Conservation (phyloP, 2,888 invertebrate species). For the Chymomyza procnemis region DNA sequence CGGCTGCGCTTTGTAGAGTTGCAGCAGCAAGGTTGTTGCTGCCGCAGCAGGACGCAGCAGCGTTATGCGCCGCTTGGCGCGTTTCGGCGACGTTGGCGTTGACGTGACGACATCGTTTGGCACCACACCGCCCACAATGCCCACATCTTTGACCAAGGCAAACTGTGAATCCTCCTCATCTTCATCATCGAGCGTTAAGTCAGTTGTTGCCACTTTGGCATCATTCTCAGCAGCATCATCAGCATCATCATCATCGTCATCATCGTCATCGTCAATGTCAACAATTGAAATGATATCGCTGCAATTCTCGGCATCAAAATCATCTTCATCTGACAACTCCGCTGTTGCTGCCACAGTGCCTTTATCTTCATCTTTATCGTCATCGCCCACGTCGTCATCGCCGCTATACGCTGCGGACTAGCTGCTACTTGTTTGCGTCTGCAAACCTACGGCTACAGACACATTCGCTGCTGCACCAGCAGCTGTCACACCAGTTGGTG, state of each 20-base stretch:
- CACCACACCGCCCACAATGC: slow-evolving; percentile 51
- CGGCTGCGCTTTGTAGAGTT: slow-evolving; percentile 21
- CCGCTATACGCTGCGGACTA: slow-evolving; percentile 64
- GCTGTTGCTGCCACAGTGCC: slow-evolving; percentile 1
- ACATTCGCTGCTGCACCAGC: slow-evolving; percentile 13
- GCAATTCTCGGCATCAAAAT: slow-evolving; percentile 5
- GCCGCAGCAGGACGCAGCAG: slow-evolving; percentile 40
- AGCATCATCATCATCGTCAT: slow-evolving; percentile 25
- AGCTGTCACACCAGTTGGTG: slow-evolving; percentile 32
- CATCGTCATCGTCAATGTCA: slow-evolving; percentile 58
- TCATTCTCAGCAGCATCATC: slow-evolving; percentile 39
- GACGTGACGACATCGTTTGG: slow-evolving; percentile 22
- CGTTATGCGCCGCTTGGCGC: slow-evolving; percentile 48
- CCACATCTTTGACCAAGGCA: slow-evolving; percentile 58
- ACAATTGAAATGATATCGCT: slow-evolving; percentile 53
- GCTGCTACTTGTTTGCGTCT: slow-evolving; percentile 72
- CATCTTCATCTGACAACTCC: slow-evolving; percentile 21
- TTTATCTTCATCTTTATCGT: slow-evolving; percentile 1
- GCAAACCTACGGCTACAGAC: slow-evolving; percentile 61
- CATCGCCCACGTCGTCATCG: slow-evolving; percentile 24
- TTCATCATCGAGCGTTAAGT: slow-evolving; percentile 34
- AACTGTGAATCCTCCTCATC: slow-evolving; percentile 28
- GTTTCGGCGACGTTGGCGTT: slow-evolving; percentile 24
- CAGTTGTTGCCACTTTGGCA: slow-evolving; percentile 22
- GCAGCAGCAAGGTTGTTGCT: slow-evolving; percentile 42